Evolutionary conservation across 2,797 vertebrate species (phyloP).

Genomic region (Cetoscarus ocellatus): DNA sequence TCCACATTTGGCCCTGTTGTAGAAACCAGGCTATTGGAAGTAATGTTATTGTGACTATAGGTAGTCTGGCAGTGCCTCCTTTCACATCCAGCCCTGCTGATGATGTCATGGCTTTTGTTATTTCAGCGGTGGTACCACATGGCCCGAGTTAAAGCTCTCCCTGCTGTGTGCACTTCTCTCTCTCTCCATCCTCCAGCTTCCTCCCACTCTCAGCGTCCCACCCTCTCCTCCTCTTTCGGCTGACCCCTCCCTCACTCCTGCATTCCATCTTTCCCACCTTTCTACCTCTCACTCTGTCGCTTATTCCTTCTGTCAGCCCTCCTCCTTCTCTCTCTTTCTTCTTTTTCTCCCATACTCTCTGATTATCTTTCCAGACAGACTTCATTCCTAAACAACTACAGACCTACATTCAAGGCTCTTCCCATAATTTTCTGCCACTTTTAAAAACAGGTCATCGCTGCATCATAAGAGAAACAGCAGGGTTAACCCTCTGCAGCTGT

Average conservation of each 20-base stretch:
- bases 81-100: conserved; percentile 40
- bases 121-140: conserved; percentile 67
- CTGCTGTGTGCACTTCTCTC: conserved; percentile 35
- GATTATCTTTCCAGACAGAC: conserved; percentile 79
- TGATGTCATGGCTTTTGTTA: conserved; percentile 73
- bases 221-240: conserved; percentile 55
- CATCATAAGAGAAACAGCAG: conserved; percentile 11
- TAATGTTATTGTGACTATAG: conserved; percentile 45
- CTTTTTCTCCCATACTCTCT: conserved; percentile 40
- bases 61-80: conserved; percentile 35
- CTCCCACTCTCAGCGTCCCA: conserved; percentile 35
- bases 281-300: conserved; percentile 48
- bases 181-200: conserved; percentile 35
- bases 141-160: conserved; percentile 58
- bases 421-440: conserved; percentile 27
- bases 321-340: conserved; percentile 3
- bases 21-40: conserved; percentile 39
- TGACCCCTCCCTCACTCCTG: conserved; percentile 50
- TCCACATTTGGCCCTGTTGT: conserved; percentile 26
- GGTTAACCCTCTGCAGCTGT: conserved; percentile 22
- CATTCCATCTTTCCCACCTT: conserved; percentile 69
- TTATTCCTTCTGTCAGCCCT: conserved; percentile 41
- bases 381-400: conserved; percentile 70
- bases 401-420: conserved; percentile 53
- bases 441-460: conserved; percentile 28